Evolutionary conservation across 2,113 vertebrate species (phyloP), one percentile per base, ranked within the genome.

Genomic region (Aleadryas rufinucha): DNA sequence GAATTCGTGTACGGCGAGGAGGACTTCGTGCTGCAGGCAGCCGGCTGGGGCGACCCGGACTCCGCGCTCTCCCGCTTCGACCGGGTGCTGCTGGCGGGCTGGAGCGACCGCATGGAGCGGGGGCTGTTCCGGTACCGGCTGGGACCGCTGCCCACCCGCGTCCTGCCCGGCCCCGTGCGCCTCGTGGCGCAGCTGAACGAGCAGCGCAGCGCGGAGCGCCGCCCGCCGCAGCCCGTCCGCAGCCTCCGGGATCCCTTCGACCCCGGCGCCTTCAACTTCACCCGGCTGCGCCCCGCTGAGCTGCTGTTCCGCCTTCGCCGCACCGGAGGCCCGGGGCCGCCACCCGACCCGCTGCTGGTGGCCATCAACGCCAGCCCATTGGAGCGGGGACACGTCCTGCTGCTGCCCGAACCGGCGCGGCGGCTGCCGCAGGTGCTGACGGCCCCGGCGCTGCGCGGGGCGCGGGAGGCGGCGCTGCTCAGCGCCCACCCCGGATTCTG

Each of bases 331-430:
- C 70, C 70, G 16, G 70, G 50, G 45, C 70, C 4, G 13, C 26
- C 84, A 8, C 52, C 65, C 2, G 89, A 87, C 16, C 91, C 44
- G 47, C 95, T 98, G 72, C 82, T 98, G 6, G 97, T 98, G 70
- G 85, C 99, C 26, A 98, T 99, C 53, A 99, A 99, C 30, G 98
- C 98, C 68, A 99, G 99, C 91, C 99, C 99, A 13, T 63, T 99
- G 87, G 99, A 98, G 92, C 98, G 98, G 66, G 99, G 99, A 16
- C 99, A 99, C 37, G 98, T 99, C 93, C 98, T 99, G 69, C 97
- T 99, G 81, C 97, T 99, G 33, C 99, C 99, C 0, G 98, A 98
- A 24, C 99, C 99, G 3, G 44, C 81, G 13, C 94, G 17, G 2
- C 96, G 96, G 42, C 91, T 98, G 24, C 99, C 99, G 11, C 99